phyloP scores from a whole-genome alignment of 1,140 invertebrate genomes.

The Drosophila ohnishii region DNA sequence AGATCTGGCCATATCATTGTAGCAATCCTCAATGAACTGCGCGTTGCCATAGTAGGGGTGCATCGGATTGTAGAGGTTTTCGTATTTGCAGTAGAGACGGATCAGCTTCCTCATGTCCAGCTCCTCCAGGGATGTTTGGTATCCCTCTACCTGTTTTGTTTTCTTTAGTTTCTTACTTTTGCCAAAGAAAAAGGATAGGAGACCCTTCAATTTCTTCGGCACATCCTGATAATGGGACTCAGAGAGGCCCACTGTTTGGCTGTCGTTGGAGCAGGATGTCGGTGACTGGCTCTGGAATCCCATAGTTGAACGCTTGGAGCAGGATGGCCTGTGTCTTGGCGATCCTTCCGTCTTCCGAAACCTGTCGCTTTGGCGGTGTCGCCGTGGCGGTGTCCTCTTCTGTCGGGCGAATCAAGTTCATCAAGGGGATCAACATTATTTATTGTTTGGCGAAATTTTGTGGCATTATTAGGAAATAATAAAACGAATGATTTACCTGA shows the following conservation, averaged over 20 bases:
- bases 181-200: conserved; percentile 6
- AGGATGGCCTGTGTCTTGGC: conserved; percentile 54
- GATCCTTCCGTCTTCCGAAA: conserved; percentile 47
- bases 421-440: conserved; percentile 63
- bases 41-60: conserved; percentile 47
- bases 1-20: conserved; percentile 25
- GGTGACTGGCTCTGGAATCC: conserved; percentile 5
- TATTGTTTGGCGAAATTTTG: conserved; percentile 49
- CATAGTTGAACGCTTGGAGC: conserved; percentile 55
- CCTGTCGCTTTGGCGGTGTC: conserved; percentile 53
- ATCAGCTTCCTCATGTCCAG: conserved; percentile 48
- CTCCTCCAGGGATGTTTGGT: neutral
- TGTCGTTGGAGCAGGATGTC: conserved; percentile 8
- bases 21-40: conserved; percentile 43
- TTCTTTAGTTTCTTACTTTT: conserved; percentile 1
- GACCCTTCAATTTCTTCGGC: neutral
- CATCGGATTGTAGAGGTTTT: conserved; percentile 50
- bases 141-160: no score
- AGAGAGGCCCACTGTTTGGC: neutral
- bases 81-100: conserved; percentile 35
- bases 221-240: neutral
- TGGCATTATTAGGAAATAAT: conserved; percentile 42
- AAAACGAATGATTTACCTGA: neutral
- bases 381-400: conserved; percentile 18
- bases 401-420: conserved; percentile 11